phyloP scores from a whole-genome alignment of 2,113 vertebrate species.

The Callipepla californica region DNA sequence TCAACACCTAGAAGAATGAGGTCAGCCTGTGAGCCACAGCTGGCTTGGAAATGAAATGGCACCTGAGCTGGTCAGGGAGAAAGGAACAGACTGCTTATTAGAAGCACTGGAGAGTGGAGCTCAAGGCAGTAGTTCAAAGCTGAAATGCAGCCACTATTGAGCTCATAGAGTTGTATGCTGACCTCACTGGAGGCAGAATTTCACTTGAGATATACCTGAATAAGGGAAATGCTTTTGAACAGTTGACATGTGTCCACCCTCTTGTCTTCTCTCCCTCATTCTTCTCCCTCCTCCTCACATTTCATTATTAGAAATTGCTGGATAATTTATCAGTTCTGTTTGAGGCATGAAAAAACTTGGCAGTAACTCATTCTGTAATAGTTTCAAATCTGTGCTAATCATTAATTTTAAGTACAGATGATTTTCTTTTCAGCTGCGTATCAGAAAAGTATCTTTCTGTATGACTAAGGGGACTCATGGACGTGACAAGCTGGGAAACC shows the following conservation, averaged over 20 bases:
- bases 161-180: not conserved
- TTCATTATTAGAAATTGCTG: slow-evolving; percentile 46
- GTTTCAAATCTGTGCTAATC: not conserved
- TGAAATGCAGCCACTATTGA: not conserved
- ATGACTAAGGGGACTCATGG: not conserved
- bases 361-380: not conserved
- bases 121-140: not conserved
- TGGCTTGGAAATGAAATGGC: not conserved
- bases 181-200: slow-evolving; percentile 1
- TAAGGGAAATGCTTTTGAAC: slow-evolving; percentile 25
- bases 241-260: slow-evolving; percentile 2
- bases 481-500: not conserved
- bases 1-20: not conserved
- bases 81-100: not conserved
- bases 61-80: not conserved
- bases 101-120: not conserved
- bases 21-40: not conserved
- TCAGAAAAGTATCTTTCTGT: accelerated
- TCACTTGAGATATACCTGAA: slow-evolving; percentile 43
- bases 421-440: not conserved
- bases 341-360: slow-evolving; percentile 40
- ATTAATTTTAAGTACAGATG: not conserved
- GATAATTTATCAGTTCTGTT: slow-evolving; percentile 43
- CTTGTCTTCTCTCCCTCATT: slow-evolving; percentile 14
- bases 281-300: slow-evolving; percentile 26